Base-by-base conservation (phyloP, 2,113 vertebrate species). In the Trichechus manatus region DNA sequence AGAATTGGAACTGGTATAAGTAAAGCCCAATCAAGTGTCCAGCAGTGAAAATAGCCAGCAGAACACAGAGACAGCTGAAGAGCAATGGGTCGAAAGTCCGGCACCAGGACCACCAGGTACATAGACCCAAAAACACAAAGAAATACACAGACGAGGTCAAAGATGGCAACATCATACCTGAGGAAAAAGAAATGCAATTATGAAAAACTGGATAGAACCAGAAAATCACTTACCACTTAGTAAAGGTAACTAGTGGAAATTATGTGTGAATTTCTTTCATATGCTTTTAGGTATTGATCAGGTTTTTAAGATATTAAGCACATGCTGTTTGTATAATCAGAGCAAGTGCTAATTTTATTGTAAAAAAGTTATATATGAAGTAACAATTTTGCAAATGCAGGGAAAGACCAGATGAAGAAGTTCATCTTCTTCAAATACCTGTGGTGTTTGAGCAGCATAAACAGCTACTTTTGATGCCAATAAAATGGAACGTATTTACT, bases 21-120 rank as follows among this genome's bases (percentile, higher is more conserved):
- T 99, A 99, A 97, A 99, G 99, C 96, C 99, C 98, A 44, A 99
- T 98, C 96, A 99, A 98, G 98, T 99, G 99, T 29, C 99, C 99
- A 0, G 99, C 99, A 23, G 99, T 99, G 98, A 99, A 99, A 98
- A 99, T 99, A 89, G 99, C 99, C 99, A 99, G 99, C 97, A 99
- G 98, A 56, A 99, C 99, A 93, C 99, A 99, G 97, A 99, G 99
- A 97, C 99, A 99, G 99, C 99, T 99, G 99, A 99, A 99, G 96
- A 99, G 98, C 97, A 99, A 98, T 3, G 99, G 99, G 99, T 99
- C 99, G 56, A 99, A 99, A 5, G 98, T 99, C 96, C 98, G 99
- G 98, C 99, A 99, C 97, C 99, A 99, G 44, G 99, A 99, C 99
- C 99, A 99, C 99, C 99, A 99, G 25, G 99, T 99, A 96, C 99